These are phyloP conservation scores for Aselliscus stoliczkanus DNA, from an alignment of 2,797 vertebrate species.

Conservation along the genomic window DNA sequence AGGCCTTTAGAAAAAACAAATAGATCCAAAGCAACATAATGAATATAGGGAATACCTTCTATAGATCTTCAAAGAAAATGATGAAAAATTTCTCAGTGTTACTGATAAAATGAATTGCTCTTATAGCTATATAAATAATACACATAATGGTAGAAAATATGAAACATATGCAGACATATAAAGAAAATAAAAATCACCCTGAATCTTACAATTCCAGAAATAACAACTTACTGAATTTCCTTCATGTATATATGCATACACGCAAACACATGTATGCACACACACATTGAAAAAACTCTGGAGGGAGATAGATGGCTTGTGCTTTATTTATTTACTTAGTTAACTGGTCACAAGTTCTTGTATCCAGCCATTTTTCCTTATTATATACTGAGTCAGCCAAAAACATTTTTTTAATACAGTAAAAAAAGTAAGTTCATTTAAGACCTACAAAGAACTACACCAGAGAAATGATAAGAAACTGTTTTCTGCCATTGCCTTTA, in stretches of 20 bases:
- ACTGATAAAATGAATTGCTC: background rate
- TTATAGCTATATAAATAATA: slow-evolving; percentile 26
- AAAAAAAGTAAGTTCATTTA: slow-evolving; percentile 37
- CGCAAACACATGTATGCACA: background rate
- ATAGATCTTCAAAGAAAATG: background rate
- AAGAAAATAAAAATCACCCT: background rate
- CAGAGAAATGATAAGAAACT: slow-evolving; percentile 5
- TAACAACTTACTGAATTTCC: background rate
- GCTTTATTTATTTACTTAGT: background rate
- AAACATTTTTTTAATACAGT: background rate
- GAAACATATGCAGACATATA: background rate
- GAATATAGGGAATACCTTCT: background rate
- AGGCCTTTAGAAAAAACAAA: background rate
- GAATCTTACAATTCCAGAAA: slow-evolving; percentile 33
- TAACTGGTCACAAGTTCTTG: background rate
- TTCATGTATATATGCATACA: background rate
- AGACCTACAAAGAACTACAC: background rate
- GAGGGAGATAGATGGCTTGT: background rate
- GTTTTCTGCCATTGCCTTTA: slow-evolving; percentile 1
- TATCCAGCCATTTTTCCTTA: background rate
- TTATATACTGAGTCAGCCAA: background rate
- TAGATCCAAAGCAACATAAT: background rate
- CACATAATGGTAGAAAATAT: background rate
- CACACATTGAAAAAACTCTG: background rate
- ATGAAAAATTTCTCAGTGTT: slow-evolving; percentile 1